Evolutionary conservation across 2,113 vertebrate species (phyloP).

Genomic region (Esox niger): DNA sequence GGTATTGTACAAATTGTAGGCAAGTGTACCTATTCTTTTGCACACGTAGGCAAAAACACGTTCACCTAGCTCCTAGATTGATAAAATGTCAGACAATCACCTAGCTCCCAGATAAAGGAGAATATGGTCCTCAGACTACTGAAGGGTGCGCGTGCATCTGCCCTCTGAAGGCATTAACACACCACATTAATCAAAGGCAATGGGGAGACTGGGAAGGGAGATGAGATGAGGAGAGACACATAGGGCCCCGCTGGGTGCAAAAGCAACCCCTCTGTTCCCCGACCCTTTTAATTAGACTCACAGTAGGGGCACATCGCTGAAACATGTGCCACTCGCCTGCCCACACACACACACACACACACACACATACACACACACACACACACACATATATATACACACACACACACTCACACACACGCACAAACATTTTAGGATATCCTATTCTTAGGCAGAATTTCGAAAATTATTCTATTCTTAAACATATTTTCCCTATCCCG

Average conservation of each 20-base stretch:
- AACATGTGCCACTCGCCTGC: constrained; percentile 50
- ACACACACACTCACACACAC: not conserved
- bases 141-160: constrained; percentile 56
- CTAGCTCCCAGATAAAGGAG: no score
- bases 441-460: not conserved
- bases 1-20: no score
- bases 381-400: not conserved
- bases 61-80: no score
- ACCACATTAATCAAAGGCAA: constrained; percentile 81
- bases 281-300: constrained; percentile 89
- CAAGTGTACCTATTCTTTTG: no score
- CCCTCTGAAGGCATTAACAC: constrained; percentile 58
- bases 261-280: constrained; percentile 75
- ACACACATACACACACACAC: constrained; percentile 6
- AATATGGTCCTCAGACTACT: no score
- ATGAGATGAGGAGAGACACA: constrained; percentile 57
- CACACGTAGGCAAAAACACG: no score
- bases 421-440: not conserved
- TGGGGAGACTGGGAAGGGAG: constrained; percentile 59
- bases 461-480: no score
- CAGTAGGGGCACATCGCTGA: constrained; percentile 69
- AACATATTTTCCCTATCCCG: not conserved
- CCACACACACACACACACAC: not conserved
- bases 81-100: no score
- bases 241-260: constrained; percentile 70